Percentiles rank a stretch among this genome's conserved stretches.
Evolutionary conservation across 2,113 vertebrate genomes (phyloP).

Genomic region (Actinemys pallida): DNA sequence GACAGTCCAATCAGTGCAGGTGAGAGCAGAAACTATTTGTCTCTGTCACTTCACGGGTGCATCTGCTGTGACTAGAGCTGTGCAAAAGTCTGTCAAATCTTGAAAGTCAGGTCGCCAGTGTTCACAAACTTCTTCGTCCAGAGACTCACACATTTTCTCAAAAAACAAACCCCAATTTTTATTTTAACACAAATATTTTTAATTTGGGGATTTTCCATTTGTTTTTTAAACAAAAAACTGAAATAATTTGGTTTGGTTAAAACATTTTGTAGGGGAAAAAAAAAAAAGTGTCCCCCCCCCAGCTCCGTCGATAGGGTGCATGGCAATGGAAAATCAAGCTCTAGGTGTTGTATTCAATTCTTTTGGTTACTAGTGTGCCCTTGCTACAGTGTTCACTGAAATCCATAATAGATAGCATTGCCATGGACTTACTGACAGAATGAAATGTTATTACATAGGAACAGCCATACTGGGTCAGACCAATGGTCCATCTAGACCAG

Average conservation of each 20-base stretch:
- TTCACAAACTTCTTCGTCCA: neutral
- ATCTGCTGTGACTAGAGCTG: no score
- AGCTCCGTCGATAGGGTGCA: no score
- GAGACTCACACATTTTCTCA: no score
- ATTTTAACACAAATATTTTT: neutral
- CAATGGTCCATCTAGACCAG: no score
- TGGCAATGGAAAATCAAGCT: neutral
- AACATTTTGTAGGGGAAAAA: neutral
- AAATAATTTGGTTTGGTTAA: neutral
- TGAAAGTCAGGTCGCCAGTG: neutral
- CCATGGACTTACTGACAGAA: neutral
- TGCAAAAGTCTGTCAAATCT: neutral
- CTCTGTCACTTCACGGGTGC: no score
- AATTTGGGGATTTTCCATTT: neutral
- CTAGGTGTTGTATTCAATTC: neutral
- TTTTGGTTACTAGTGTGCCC: neutral
- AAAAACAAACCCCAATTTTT: no score
- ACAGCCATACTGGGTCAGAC: no score
- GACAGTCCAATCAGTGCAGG: rapidly evolving
- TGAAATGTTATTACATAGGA: neutral
- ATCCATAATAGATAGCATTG: neutral
- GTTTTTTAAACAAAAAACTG: rapidly evolving
- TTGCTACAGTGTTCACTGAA: neutral
- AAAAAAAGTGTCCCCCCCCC: neutral
- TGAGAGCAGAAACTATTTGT: neutral